A percentile compares a stretch with the other conserved stretches of the same genome.
Conservation (phyloP, 2,888 invertebrate genomes). For the Drosophila meridiana region DNA sequence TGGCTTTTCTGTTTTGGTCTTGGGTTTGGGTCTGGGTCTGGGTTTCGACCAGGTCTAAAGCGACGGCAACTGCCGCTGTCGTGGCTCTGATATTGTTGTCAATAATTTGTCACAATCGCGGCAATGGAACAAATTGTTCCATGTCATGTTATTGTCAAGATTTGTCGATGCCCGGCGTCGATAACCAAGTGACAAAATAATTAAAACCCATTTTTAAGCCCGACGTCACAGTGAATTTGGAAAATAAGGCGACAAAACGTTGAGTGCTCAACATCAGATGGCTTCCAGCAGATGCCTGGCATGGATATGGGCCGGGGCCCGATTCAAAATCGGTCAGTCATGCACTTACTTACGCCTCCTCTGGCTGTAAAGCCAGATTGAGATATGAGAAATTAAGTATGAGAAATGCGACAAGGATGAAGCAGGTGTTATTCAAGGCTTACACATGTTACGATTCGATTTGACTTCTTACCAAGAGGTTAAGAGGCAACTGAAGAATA, state of each 20-base stretch:
- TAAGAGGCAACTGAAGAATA: background rate
- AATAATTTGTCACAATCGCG: conserved; percentile 84
- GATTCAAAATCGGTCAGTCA: conserved; percentile 59
- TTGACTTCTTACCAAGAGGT: background rate
- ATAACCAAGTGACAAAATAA: conserved; percentile 80
- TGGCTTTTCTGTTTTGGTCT: background rate
- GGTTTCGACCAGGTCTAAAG: conserved; percentile 38
- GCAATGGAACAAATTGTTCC: conserved; percentile 80
- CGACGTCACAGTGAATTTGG: conserved; percentile 27
- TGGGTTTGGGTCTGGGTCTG: conserved; percentile 24
- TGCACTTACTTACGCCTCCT: conserved; percentile 59
- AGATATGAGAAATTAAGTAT: conserved; percentile 28
- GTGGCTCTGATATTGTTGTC: conserved; percentile 72
- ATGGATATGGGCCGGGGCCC: conserved; percentile 2
- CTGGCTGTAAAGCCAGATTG: conserved; percentile 50
- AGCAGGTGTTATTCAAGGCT: conserved; percentile 4
- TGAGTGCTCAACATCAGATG: conserved; percentile 49
- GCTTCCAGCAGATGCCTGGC: conserved; percentile 22
- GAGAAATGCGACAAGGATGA: conserved; percentile 13
- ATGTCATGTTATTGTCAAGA: conserved; percentile 83
- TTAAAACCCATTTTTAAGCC: conserved; percentile 67
- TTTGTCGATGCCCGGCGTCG: conserved; percentile 66
- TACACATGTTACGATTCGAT: background rate
- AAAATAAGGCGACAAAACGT: conserved; percentile 59
- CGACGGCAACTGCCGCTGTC: conserved; percentile 20